Base-by-base conservation (phyloP, 2,113 vertebrate species). In the Oncorhynchus clarkii region DNA sequence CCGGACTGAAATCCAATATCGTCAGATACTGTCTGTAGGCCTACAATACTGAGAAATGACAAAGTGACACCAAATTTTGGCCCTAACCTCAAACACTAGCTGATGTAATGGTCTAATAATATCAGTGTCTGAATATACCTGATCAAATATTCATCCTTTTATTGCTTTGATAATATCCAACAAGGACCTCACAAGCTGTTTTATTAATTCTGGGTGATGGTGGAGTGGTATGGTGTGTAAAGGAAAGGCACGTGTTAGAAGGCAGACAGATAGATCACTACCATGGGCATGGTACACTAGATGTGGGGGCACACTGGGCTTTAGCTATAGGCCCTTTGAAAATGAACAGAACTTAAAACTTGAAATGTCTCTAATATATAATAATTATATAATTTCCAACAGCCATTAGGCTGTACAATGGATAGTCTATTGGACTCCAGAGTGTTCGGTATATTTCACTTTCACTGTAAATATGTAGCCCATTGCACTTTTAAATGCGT, bases 91-190 rank as follows among this genome's bases (percentile, higher is more conserved):
- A 18, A 54, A 79, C 84, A 62, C 78, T 59, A 54, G 84, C 87
- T 91, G 90, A 90, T 88, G 86, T 90, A 91, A 92, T 76, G 75
- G 86, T 84, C 87, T 18, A 73, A 89, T 90, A 91, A 91, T 89
- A 91, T 89, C 80, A 80, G 70, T 75, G 85, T 84, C 82, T 79
- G 80, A 85, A 86, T 90, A 84, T 83, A 75, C 72, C 84, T 80
- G 84, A 92, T 94, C 86, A 93, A 92, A 92, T 93, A 94, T 93
- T 91, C 83, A 93, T 90, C 76, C 76, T 84, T 90, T 90, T 92
- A 93, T 92, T 92, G 90, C 89, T 79, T 89, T 80, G 82, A 86
- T 92, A 93, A 93, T 92, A 91, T 90, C 85, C 70, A 85, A 89
- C 84, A 87, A 85, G 78, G 80, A 68, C 79, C 79, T 74, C 72